Evolutionary conservation across 2,113 vertebrate genomes (phyloP).

Genomic region (Oryzias celebensis): DNA sequence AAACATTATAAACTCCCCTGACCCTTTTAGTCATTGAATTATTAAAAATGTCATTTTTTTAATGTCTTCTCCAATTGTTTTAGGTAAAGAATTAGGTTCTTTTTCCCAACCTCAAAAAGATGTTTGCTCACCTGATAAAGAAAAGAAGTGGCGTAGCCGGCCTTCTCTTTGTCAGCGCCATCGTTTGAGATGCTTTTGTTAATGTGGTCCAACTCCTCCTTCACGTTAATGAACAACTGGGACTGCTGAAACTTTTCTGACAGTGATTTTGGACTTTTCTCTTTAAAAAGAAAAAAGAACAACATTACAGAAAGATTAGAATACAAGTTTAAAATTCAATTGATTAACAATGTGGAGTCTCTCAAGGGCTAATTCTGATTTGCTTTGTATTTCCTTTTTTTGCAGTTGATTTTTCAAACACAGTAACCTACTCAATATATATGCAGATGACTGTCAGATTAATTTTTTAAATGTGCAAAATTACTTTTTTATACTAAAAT

Average conservation of each 20-base stretch:
- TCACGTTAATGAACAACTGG: constrained; percentile 43
- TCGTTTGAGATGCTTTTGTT: background rate
- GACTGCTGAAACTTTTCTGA: constrained; percentile 66
- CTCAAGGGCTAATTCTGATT: no score
- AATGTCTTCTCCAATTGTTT: background rate
- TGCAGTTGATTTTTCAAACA: no score
- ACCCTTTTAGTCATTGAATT: background rate
- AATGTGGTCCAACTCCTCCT: constrained; percentile 62
- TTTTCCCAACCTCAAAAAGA: background rate
- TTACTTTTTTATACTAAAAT: no score
- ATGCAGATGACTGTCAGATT: no score
- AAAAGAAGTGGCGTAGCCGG: constrained; percentile 73
- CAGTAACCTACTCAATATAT: no score
- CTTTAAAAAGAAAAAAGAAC: constrained; percentile 16
- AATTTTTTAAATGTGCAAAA: no score
- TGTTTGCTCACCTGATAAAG: constrained; percentile 71
- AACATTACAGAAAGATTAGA: constrained; percentile 1
- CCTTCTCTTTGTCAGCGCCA: constrained; percentile 1
- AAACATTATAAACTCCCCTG: constrained; percentile 17
- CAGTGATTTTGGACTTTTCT: constrained; percentile 43
- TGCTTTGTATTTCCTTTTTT: no score
- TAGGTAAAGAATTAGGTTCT: background rate
- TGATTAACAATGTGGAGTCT: background rate
- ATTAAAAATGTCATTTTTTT: no score
- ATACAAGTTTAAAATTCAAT: background rate